These are phyloP conservation scores for Synanthedon vespiformis DNA, from an alignment of 2,888 invertebrate species.

Conservation along the genomic window DNA sequence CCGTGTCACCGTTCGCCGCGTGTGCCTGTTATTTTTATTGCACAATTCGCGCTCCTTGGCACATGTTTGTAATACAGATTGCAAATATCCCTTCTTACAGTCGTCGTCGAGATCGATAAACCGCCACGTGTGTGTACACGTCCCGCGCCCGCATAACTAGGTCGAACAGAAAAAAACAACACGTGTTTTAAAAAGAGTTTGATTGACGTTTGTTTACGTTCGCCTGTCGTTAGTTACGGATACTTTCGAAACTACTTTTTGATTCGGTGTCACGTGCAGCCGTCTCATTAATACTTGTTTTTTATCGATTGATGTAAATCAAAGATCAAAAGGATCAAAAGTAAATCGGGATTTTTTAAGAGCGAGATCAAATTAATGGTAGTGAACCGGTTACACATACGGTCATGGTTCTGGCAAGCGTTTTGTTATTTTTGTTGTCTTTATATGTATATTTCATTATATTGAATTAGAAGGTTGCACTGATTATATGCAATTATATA, in stretches of 20 bases:
- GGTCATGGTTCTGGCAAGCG: no score
- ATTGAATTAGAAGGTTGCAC: no score
- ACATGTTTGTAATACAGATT: slow-evolving; percentile 28
- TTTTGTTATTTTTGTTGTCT: no score
- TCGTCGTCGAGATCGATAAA: slow-evolving; percentile 18
- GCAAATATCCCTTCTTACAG: slow-evolving; percentile 18
- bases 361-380: no score
- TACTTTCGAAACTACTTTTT: slow-evolving; percentile 1
- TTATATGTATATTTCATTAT: no score
- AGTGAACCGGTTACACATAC: no score
- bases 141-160: slow-evolving; percentile 9
- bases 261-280: slow-evolving; percentile 9
- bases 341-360: no score
- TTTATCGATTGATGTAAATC: background rate
- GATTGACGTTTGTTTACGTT: slow-evolving; percentile 17
- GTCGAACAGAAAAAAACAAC: slow-evolving; percentile 11
- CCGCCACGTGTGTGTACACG: slow-evolving; percentile 7
- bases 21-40: slow-evolving; percentile 27
- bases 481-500: no score
- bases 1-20: slow-evolving; percentile 16
- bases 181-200: slow-evolving; percentile 12
- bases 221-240: slow-evolving; percentile 1
- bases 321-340: no score
- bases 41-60: slow-evolving; percentile 26
- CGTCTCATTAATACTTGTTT: background rate